phyloP scores from a whole-genome alignment of 2,888 invertebrate genomes.

The Ditula angustiorana region DNA sequence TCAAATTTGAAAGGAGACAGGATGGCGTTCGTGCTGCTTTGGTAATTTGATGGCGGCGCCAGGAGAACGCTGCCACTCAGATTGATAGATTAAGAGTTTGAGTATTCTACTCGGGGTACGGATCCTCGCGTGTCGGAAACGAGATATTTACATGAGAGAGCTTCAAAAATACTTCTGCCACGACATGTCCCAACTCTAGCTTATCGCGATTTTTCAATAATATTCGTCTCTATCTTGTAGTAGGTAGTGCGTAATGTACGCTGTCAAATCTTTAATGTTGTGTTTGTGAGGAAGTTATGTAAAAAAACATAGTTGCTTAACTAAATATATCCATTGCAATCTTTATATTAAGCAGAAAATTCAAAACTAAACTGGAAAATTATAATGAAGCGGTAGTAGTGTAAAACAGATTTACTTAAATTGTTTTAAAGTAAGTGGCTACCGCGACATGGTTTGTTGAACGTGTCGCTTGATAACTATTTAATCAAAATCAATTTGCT shows the following conservation, averaged over 20 bases:
- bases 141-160: not conserved
- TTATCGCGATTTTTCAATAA: not conserved
- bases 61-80: constrained; percentile 68
- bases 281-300: not conserved
- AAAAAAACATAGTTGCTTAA: not conserved
- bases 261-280: not conserved
- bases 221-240: too few relatives aligned
- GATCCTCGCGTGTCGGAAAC: not conserved
- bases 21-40: constrained; percentile 73
- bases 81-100: constrained; percentile 55
- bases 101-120: constrained; percentile 48
- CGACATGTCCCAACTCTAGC: not conserved
- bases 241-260: too few relatives aligned
- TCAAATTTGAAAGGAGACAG: constrained; percentile 84
- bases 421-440: not conserved
- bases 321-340: not conserved
- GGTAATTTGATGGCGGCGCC: constrained; percentile 81
- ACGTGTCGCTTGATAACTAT: not conserved
- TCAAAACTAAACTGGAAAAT: not conserved
- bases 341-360: not conserved
- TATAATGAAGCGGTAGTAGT: not conserved
- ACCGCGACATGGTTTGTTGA: not conserved
- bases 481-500: constrained; percentile 50
- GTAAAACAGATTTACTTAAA: too few relatives aligned
- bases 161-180: not conserved